Evolutionary conservation across 2,113 vertebrate species (phyloP), one percentile per base, ranked within the genome.

Genomic region (Prietella phreatophila): DNA sequence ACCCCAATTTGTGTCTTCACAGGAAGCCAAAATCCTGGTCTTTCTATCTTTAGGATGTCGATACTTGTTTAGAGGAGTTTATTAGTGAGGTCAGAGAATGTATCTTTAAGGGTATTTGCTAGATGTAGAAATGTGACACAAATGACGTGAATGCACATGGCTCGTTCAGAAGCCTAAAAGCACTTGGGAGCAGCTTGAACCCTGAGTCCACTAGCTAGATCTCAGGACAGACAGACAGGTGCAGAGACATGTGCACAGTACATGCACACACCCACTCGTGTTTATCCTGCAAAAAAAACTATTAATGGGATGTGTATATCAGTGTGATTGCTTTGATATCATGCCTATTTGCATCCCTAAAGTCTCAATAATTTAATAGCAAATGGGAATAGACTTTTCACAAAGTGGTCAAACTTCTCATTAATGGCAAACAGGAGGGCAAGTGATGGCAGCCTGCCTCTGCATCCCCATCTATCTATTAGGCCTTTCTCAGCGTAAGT

Each of bases 401-500:
- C 61, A 36, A 83, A 86, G 56, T 78, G 71, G 56, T 20, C 84
- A 60, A 60, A 50, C 55, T 88, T 75, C 22, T 83, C 27, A 79
- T 67, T 92, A 91, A 88, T 91, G 90, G 90, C 53, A 61, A 61
- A 71, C 76, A 60, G 25, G 53, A 56, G 19, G 30, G 10, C 42
- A 73, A 47, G 42, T 84, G n/a, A 20, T 36, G 30, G 42, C 63
- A n/a, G 55, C 88, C 86, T 91, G 91, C 55, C 88, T n/a, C 25
- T 30, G 86, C 89, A 92, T 92, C 69, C 89, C 33, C 30, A 76
- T 53, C 36, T 63, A 39, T 85, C 90, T 76, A 92, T 92, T 92
- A 91, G 88, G 50, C 36, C 84, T 20, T 69, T 69, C 75, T 73
- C 42, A 83, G 33, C 20, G 85, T 81, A 87, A 63, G 73, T 67